Conservation (phyloP, 2,797 vertebrate species). For the Coccyzus lansbergi region DNA sequence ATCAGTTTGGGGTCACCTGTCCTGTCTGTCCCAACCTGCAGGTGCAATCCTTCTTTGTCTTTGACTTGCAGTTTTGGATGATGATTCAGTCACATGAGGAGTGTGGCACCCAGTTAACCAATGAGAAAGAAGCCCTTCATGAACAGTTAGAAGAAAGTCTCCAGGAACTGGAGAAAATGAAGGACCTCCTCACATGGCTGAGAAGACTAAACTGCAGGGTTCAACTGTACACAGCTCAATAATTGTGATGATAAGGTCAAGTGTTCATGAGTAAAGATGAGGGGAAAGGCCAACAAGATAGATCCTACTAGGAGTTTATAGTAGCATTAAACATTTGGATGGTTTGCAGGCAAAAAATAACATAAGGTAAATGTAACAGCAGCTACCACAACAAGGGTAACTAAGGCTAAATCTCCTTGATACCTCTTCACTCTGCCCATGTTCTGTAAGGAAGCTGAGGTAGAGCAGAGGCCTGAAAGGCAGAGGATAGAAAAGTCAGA, state of each 20-base stretch:
- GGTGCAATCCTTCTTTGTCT: too few species aligned
- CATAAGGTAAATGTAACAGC: neutral
- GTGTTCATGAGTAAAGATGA: too few species aligned
- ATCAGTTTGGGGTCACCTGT: too few species aligned
- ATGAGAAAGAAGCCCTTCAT: constrained; percentile 93
- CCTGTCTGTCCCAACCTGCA: too few species aligned
- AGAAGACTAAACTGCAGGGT: too few species aligned
- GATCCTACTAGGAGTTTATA: too few species aligned
- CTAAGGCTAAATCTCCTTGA: neutral
- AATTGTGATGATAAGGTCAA: too few species aligned
- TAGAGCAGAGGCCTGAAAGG: neutral
- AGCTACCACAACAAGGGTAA: neutral
- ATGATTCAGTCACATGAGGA: constrained; percentile 87
- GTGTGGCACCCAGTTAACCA: constrained; percentile 82
- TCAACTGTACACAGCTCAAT: too few species aligned
- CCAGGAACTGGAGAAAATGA: constrained; percentile 95
- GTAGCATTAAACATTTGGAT: neutral
- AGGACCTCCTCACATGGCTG: constrained; percentile 71
- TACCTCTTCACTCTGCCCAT: neutral
- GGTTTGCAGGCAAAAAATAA: neutral
- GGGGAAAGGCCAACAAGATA: too few species aligned
- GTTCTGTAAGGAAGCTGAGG: neutral
- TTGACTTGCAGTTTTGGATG: constrained; percentile 85
- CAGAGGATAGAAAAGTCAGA: rapidly evolving
- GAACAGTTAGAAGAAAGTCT: constrained; percentile 94